Base-by-base conservation (phyloP, 1,140 invertebrate species). In the Chionoecetes opilio region DNA sequence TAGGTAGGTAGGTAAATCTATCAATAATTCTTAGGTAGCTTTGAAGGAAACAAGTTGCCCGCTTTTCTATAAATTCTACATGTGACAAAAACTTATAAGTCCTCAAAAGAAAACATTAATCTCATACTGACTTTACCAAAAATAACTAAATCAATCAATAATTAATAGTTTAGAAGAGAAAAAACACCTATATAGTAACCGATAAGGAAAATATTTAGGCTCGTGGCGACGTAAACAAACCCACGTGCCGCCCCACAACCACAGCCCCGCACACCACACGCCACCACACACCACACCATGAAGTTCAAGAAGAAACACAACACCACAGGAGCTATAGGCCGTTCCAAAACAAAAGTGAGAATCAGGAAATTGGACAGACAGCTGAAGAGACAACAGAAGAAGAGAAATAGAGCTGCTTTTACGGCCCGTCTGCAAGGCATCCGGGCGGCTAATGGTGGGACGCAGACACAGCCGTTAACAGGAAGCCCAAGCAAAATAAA, bases 311-410 rank as follows among this genome's bases (percentile, higher is more conserved):
- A 82, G 37, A 85, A 85, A 63, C 29, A n/a, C n/a, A 82, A 0
- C 2, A 17, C 32, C 1, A 0, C 34, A 21, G 35, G 34, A 6
- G 29, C 14, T 17, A 35, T 84, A 0, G 26, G 37, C 8, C 38
- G 84, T 14, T 85, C 87, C 38, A 38, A 41, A 14, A 46, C 92
- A 14, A 87, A 46, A 11, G 32, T 93, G 0, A 11, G 34, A 8
- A n/a, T 11, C n/a, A 63, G 92, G 38, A 93, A 93, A 32, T 26
- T 34, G 32, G 38, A 6, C 5, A 41, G 92, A 32, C 86, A 87
- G 31, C 26, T 46, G 29, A 31, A 87, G 17, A 82, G 92, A 29
- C 0, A 41, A 9, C 82, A 86, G 37, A 93, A 93, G 26, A 93
- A 93, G 31, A 5, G 34, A 29, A 53, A 86, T 21, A 32, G 84